A percentile compares a stretch with the other conserved stretches of the same genome.
Conservation (phyloP, 35 echinoderm and acorn worm genomes). For the Apostichopus japonicus region DNA sequence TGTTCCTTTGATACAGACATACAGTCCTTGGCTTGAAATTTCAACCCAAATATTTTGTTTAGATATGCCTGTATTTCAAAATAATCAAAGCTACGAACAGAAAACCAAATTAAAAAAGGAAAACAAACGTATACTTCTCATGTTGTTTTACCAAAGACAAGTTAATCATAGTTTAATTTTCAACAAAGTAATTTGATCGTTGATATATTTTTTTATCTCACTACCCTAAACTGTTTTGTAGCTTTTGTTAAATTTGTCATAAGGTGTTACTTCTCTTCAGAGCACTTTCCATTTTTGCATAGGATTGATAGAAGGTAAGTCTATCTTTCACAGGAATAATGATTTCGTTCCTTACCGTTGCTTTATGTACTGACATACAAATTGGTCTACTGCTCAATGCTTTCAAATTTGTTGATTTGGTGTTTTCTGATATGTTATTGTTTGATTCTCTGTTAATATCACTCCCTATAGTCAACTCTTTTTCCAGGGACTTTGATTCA, state of each 20-base stretch:
- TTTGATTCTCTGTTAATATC: neutral
- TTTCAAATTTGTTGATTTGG: neutral
- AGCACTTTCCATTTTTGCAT: neutral
- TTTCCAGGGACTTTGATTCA: neutral
- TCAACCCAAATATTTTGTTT: too few relatives aligned
- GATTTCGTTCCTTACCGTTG: neutral
- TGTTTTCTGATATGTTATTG: neutral
- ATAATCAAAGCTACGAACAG: too few relatives aligned
- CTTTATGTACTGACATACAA: neutral
- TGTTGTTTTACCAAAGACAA: too few relatives aligned
- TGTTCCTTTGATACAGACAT: too few relatives aligned
- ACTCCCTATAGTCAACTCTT: neutral
- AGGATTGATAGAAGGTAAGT: neutral
- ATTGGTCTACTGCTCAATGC: neutral
- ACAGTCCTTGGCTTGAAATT: too few relatives aligned
- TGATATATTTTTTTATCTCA: too few relatives aligned
- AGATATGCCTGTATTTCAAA: too few relatives aligned
- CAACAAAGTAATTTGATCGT: too few relatives aligned
- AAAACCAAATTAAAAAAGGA: too few relatives aligned
- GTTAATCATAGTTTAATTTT: too few relatives aligned
- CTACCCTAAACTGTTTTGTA: too few relatives aligned
- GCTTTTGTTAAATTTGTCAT: neutral
- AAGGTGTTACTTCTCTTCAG: neutral
- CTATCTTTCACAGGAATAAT: conserved; percentile 7
- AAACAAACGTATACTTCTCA: too few relatives aligned